Evolutionary conservation across 2,113 vertebrate genomes (phyloP).

Genomic region (Naja naja): DNA sequence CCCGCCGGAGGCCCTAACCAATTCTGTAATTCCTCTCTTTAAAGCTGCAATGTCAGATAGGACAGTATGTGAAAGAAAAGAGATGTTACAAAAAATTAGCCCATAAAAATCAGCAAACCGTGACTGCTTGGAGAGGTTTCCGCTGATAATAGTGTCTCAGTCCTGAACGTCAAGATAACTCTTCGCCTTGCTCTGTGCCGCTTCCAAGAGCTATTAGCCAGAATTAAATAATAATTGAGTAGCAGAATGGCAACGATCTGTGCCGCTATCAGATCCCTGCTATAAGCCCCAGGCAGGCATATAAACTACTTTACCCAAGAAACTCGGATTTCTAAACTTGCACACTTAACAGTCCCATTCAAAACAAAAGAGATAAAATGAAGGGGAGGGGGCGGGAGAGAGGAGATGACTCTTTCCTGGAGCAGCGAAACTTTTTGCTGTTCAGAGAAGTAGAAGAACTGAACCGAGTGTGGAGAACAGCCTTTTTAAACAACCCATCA

Average conservation of each 20-base stretch:
- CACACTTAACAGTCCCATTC: background rate
- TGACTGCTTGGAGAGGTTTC: slow-evolving; percentile 12
- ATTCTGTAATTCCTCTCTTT: background rate
- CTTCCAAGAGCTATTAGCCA: slow-evolving; percentile 31
- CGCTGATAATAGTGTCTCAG: slow-evolving; percentile 19
- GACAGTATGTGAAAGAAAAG: background rate
- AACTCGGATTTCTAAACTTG: background rate
- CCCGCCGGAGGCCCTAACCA: background rate
- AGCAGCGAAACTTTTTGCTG: background rate
- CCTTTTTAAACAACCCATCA: background rate
- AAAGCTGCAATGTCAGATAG: slow-evolving; percentile 34
- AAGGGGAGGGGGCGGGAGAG: background rate
- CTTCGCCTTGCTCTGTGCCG: background rate
- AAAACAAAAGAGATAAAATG: background rate
- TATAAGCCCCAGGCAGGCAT: slow-evolving; percentile 21
- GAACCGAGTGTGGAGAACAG: background rate
- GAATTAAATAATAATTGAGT: slow-evolving; percentile 32
- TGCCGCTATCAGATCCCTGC: slow-evolving; percentile 6
- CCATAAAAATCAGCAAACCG: slow-evolving; percentile 22
- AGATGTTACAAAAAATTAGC: slow-evolving; percentile 21
- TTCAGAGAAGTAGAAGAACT: background rate
- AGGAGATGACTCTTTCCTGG: background rate
- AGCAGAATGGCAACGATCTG: slow-evolving; percentile 24
- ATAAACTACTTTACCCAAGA: slow-evolving; percentile 8
- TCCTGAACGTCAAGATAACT: slow-evolving; percentile 21